Base-by-base conservation (phyloP, 2,888 invertebrate species). In the Nephrocerus scutellatus region DNA sequence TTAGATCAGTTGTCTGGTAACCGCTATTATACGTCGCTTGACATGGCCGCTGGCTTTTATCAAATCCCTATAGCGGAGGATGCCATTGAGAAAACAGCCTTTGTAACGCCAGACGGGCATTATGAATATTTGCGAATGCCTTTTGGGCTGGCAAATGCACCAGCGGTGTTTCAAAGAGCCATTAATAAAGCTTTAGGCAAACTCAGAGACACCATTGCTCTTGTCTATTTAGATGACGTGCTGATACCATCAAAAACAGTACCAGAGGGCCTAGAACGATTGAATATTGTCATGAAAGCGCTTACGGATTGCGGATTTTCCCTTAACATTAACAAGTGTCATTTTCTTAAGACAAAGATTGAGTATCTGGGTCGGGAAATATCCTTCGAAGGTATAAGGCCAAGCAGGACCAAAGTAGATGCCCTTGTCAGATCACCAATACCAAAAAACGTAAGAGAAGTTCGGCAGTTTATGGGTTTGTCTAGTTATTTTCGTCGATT, bases 121-220 rank as follows among this genome's bases (percentile, higher is more conserved):
- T 62, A 48, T 23, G 53, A 61, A 9, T 60, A 55, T 26, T 19
- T 34, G 2, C 43, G 44, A 29, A 40, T 56, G 26, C 68, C 66
- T 1, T 70, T 69, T 53, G 68, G 67, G 5, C 36, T 67, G 5
- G 43, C 46, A 2, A 60, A 59, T 22, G 57, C 53, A 0, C 57
- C 56, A 2, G 41, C 51, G 2, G 50, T 54, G 1, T 59, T 60
- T 30, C 57, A 61, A 29, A 41, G 51, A 9, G 43, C 47, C 29
- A 38, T 57, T 6, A 55, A 53, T 19, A 33, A 41, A 15, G 43
- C 48, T 26, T 50, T 51, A 39, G 35, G 45, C 6, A 32, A 47
- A 1, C 10, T 47, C 7, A 31, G 25, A 1, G 28, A 28, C 21
- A 39, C 39, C 18, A 42, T 44, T 2, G 40, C 46, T 5, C 16